These are phyloP conservation scores for Lucifuga dentata DNA, from an alignment of 2,113 vertebrate genomes.

Conservation along the genomic window DNA sequence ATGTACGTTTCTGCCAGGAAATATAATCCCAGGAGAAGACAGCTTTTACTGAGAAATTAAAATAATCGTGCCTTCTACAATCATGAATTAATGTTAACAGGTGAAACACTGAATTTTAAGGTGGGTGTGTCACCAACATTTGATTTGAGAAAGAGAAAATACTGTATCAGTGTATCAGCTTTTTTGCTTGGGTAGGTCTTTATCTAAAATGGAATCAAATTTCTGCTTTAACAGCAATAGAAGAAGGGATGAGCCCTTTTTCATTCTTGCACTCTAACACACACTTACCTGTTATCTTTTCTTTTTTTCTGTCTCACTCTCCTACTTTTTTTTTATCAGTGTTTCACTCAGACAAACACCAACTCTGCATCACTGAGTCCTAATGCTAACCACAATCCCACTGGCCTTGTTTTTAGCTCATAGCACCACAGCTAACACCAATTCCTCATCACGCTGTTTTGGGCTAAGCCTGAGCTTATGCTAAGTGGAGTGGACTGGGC, in stretches of 20 bases:
- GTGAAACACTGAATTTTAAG: too few species aligned
- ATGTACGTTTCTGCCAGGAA: too few species aligned
- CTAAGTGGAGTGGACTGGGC: constrained; percentile 45
- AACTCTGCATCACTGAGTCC: not conserved
- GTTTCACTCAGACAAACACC: constrained; percentile 10
- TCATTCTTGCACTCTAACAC: constrained; percentile 13
- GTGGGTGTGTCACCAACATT: too few species aligned
- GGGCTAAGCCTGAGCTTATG: constrained; percentile 47
- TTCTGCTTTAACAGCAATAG: constrained; percentile 27
- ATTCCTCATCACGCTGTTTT: constrained; percentile 22
- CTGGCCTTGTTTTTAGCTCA: constrained; percentile 55
- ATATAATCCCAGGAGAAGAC: too few species aligned
- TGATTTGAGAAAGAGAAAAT: too few species aligned
- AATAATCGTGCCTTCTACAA: too few species aligned
- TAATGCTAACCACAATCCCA: constrained; percentile 11
- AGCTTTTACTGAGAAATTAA: too few species aligned
- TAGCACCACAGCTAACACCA: constrained; percentile 34
- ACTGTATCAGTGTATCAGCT: not conserved
- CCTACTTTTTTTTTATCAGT: not conserved
- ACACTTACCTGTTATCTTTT: too few species aligned
- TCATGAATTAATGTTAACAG: too few species aligned
- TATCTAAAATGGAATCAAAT: constrained; percentile 42
- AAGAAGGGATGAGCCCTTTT: constrained; percentile 9
- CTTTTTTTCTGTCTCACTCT: not conserved
- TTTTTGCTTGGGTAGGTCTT: not conserved